Evolutionary conservation across 2,797 vertebrate species (phyloP).

Genomic region (Myotis vivesi): DNA sequence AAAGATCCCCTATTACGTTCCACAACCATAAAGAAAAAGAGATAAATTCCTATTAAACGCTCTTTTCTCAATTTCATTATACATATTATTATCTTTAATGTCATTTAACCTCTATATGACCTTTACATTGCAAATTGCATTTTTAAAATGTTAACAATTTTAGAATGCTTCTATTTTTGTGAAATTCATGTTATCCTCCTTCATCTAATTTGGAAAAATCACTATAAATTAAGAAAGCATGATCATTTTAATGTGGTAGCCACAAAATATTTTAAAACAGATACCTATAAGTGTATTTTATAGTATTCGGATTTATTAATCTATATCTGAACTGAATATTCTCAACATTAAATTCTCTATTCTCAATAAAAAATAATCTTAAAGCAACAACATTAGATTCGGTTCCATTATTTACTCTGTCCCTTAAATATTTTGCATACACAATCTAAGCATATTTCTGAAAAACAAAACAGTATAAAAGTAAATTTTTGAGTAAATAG

Average conservation of each 20-base stretch:
- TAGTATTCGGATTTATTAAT: not conserved
- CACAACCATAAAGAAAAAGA: not conserved
- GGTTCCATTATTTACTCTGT: not conserved
- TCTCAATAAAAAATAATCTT: constrained; percentile 50
- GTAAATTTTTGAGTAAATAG: not conserved
- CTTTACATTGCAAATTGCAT: constrained; percentile 48
- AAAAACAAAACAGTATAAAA: not conserved
- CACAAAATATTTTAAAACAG: constrained; percentile 50
- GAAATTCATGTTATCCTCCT: constrained; percentile 13
- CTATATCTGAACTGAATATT: not conserved
- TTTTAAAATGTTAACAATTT: constrained; percentile 58
- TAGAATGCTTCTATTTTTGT: constrained; percentile 19
- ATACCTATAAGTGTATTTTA: not conserved
- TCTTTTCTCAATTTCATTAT: constrained; percentile 56
- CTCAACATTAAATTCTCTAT: not conserved
- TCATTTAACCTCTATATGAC: constrained; percentile 57
- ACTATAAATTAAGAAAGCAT: constrained; percentile 46
- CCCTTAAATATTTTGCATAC: not conserved
- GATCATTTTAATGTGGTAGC: constrained; percentile 22
- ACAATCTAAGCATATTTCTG: constrained; percentile 27
- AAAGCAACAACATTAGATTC: not conserved
- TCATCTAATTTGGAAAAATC: constrained; percentile 58
- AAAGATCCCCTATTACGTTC: not conserved
- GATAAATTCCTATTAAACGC: constrained; percentile 31
- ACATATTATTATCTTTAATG: constrained; percentile 63